phyloP scores from a whole-genome alignment of 2,888 invertebrate species.

The Cephus runcator region DNA sequence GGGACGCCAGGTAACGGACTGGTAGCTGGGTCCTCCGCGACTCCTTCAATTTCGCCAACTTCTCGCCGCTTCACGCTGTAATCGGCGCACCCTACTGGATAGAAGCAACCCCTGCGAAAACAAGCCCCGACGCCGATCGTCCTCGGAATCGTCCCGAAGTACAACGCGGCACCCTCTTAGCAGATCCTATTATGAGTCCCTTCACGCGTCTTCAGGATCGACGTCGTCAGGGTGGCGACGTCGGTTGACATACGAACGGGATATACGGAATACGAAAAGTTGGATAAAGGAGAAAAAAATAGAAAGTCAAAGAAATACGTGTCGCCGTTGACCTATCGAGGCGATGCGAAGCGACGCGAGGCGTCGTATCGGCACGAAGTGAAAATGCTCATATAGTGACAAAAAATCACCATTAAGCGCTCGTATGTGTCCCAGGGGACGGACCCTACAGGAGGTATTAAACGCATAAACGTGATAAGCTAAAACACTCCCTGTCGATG shows the following conservation, averaged over 20 bases:
- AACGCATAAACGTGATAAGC: slow-evolving; percentile 61
- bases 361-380: slow-evolving; percentile 37
- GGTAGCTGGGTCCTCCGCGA: neutral
- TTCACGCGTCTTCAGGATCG: neutral
- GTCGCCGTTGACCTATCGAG: neutral
- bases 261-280: neutral
- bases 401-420: slow-evolving; percentile 61
- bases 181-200: neutral
- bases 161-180: neutral
- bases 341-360: neutral
- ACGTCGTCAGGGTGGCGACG: neutral
- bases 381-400: slow-evolving; percentile 43
- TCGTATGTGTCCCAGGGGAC: slow-evolving; percentile 54
- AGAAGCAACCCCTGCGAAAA: neutral
- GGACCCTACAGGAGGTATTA: slow-evolving; percentile 45
- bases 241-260: neutral
- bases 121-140: neutral
- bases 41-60: neutral
- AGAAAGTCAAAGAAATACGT: slow-evolving; percentile 28
- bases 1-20: neutral
- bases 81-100: neutral
- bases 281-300: neutral
- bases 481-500: slow-evolving; percentile 52
- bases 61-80: neutral
- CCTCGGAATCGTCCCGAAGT: neutral